A percentile compares a stretch with the other conserved stretches of the same genome.
phyloP scores from a whole-genome alignment of 2,888 invertebrate species.

The Allygus modestus region DNA sequence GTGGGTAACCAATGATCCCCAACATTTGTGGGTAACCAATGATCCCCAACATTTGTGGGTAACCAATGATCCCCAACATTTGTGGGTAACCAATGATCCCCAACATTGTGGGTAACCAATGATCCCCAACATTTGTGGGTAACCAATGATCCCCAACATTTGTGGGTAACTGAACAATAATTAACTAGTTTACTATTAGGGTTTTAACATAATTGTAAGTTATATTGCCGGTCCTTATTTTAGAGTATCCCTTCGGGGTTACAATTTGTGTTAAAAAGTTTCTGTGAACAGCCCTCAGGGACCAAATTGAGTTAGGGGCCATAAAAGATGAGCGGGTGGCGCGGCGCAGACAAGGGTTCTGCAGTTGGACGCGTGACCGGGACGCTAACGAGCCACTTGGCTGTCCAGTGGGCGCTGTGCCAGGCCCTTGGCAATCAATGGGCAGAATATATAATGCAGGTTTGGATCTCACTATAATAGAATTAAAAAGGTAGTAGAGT shows the following conservation, averaged over 20 bases:
- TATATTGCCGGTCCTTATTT: neutral
- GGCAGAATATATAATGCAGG: neutral
- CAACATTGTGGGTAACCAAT: no score
- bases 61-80: no score
- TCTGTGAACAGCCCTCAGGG: neutral
- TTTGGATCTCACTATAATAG: no score
- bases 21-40: no score
- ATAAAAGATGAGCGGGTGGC: constrained; percentile 2
- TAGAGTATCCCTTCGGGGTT: neutral
- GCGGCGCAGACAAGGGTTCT: constrained; percentile 6
- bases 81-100: no score
- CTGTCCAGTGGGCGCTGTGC: neutral
- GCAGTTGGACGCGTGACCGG: constrained; percentile 6
- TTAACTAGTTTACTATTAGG: no score
- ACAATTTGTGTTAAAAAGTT: constrained; percentile 19
- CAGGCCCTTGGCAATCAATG: neutral
- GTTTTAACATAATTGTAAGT: no score
- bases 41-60: no score
- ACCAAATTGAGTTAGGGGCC: constrained; percentile 10
- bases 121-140: no score
- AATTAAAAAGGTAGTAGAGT: no score
- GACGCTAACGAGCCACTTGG: neutral
- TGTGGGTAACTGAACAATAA: no score
- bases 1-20: no score
- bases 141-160: neutral